Conservation (phyloP, 2,888 invertebrate genomes). For the Leistus spinibarbis region DNA sequence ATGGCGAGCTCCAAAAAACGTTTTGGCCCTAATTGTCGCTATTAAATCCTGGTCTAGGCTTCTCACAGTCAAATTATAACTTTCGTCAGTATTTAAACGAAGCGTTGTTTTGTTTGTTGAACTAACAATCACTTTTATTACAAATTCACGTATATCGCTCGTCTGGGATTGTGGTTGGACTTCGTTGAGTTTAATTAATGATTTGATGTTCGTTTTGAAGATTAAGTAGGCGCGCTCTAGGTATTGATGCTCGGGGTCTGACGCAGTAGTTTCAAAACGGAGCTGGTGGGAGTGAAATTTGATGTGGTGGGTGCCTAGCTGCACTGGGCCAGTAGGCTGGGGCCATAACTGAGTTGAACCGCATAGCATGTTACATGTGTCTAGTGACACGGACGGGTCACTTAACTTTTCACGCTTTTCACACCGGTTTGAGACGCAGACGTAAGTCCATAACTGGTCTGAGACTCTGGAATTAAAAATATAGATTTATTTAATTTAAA, state of each 20-base stretch:
- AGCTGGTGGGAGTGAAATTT: conserved; percentile 64
- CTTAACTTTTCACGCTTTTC: conserved; percentile 62
- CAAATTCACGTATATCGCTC: conserved; percentile 51
- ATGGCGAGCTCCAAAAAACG: conserved; percentile 79
- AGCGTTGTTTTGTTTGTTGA: conserved; percentile 61
- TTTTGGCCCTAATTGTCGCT: conserved; percentile 68
- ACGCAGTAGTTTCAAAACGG: conserved; percentile 56
- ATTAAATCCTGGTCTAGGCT: conserved; percentile 61
- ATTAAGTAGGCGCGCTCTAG: conserved; percentile 61
- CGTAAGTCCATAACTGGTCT: conserved; percentile 76
- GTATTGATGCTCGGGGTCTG: conserved; percentile 57
- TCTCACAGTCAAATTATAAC: conserved; percentile 69
- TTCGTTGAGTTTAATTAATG: conserved; percentile 41
- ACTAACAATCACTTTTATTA: conserved; percentile 63
- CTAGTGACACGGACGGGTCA: conserved; percentile 62
- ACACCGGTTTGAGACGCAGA: conserved; percentile 70
- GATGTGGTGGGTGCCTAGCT: conserved; percentile 68
- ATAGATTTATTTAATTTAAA: not conserved
- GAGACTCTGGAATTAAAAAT: conserved; percentile 56
- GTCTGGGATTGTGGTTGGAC: conserved; percentile 43
- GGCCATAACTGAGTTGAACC: conserved; percentile 80
- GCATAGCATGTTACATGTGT: conserved; percentile 80
- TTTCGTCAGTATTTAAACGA: conserved; percentile 73
- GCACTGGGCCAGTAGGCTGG: conserved; percentile 74
- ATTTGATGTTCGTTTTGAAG: conserved; percentile 56